Evolutionary conservation across 2,113 vertebrate species (phyloP).

Genomic region (Lutjanus erythropterus): DNA sequence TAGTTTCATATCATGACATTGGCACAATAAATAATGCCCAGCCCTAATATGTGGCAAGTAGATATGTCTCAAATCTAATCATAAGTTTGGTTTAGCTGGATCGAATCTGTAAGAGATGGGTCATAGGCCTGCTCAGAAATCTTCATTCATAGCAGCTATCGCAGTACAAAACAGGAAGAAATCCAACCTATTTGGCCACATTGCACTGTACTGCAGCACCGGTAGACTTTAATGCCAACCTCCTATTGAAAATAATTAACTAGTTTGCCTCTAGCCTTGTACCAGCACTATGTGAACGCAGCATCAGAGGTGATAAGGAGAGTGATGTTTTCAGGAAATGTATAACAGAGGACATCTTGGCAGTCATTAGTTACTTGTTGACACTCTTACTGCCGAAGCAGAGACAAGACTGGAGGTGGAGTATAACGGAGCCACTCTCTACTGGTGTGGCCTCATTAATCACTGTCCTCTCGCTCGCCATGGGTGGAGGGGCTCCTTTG

Average conservation of each 20-base stretch:
- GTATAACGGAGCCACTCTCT: conserved; percentile 70
- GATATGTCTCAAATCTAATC: too few relatives aligned
- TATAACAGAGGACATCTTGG: conserved; percentile 64
- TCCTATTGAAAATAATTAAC: conserved; percentile 37
- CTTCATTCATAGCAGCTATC: background rate
- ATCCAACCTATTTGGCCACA: background rate
- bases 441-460: conserved; percentile 82
- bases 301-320: conserved; percentile 45
- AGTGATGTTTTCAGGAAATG: conserved; percentile 57
- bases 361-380: conserved; percentile 75
- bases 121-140: background rate
- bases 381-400: conserved; percentile 54
- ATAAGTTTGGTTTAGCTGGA: background rate
- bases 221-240: background rate
- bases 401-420: conserved; percentile 68
- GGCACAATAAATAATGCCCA: too few relatives aligned
- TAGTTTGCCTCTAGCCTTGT: conserved; percentile 16
- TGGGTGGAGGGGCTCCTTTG: conserved; percentile 66
- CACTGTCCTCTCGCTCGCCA: conserved; percentile 70
- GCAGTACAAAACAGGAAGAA: background rate
- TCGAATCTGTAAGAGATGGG: background rate
- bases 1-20: too few relatives aligned
- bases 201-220: background rate
- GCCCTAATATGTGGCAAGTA: too few relatives aligned
- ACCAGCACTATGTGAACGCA: background rate